These are phyloP conservation scores for Steinernema scapterisci DNA, from an alignment of 2,888 invertebrate species.

Conservation along the genomic window DNA sequence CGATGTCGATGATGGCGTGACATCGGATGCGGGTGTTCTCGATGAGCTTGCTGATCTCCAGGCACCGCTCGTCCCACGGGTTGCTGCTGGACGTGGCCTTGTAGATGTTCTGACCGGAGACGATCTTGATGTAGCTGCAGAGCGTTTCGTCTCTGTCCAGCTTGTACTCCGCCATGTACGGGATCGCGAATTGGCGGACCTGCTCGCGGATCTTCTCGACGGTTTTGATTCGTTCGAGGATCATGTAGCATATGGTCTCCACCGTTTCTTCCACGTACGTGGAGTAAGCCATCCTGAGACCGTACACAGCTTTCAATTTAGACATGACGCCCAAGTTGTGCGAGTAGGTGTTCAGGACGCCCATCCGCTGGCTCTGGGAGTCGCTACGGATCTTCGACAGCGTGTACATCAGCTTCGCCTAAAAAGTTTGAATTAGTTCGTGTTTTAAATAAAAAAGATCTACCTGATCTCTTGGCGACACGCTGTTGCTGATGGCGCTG, in stretches of 20 bases:
- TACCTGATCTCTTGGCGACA: background rate
- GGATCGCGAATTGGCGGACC: background rate
- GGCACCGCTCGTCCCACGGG: slow-evolving; percentile 7
- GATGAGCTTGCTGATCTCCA: background rate
- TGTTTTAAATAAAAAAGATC: background rate
- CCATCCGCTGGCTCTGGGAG: background rate
- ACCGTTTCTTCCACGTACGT: background rate
- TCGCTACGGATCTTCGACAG: background rate
- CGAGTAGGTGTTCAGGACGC: background rate
- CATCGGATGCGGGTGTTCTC: background rate
- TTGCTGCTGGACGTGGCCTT: background rate
- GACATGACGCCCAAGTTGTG: background rate
- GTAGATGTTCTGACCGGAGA: background rate
- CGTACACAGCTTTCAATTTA: background rate
- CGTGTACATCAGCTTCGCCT: background rate
- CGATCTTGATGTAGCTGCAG: background rate
- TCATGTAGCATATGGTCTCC: background rate
- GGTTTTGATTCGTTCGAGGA: background rate
- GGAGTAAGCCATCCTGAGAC: background rate
- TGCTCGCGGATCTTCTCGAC: slow-evolving; percentile 17
- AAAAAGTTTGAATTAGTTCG: background rate
- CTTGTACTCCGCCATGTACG: slow-evolving; percentile 21
- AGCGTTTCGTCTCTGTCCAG: slow-evolving; percentile 10
- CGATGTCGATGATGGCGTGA: background rate
- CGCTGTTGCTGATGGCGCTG: background rate